These are phyloP conservation scores for Chamaea fasciata DNA, from an alignment of 2,113 vertebrate genomes.

Conservation along the genomic window DNA sequence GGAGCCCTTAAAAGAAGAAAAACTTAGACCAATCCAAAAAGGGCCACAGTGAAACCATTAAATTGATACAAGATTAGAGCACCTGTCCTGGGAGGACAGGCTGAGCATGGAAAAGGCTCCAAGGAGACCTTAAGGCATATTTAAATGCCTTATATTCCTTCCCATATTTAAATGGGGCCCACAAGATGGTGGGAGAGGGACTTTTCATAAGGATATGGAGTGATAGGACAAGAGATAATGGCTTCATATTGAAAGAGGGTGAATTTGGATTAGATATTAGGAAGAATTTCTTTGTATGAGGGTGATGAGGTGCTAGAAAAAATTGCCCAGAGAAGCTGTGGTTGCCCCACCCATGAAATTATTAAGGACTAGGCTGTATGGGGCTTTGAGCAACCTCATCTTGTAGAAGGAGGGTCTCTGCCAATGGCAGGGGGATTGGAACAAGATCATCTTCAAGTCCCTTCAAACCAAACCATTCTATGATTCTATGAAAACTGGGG, in stretches of 20 bases:
- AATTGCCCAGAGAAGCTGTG: neutral
- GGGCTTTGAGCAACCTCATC: neutral
- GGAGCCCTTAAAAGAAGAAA: neutral
- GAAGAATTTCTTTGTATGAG: neutral
- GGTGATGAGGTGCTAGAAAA: neutral
- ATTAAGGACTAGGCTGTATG: neutral
- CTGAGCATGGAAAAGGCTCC: neutral
- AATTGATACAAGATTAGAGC: neutral
- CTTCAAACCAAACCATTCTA: neutral
- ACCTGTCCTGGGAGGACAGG: neutral
- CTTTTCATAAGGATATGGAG: neutral
- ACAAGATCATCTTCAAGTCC: neutral
- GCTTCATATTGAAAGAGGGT: neutral
- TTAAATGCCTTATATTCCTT: too few species aligned
- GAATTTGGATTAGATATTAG: neutral
- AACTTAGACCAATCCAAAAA: neutral
- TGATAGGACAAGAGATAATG: neutral
- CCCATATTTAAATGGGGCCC: neutral
- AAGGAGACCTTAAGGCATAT: neutral
- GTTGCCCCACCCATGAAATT: neutral
- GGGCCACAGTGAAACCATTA: neutral
- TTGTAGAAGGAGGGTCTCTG: neutral
- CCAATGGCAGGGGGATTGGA: neutral
- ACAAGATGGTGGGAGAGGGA: neutral
- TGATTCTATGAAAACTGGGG: neutral